Conservation (phyloP, 1,140 invertebrate genomes). For the Formica selysi region DNA sequence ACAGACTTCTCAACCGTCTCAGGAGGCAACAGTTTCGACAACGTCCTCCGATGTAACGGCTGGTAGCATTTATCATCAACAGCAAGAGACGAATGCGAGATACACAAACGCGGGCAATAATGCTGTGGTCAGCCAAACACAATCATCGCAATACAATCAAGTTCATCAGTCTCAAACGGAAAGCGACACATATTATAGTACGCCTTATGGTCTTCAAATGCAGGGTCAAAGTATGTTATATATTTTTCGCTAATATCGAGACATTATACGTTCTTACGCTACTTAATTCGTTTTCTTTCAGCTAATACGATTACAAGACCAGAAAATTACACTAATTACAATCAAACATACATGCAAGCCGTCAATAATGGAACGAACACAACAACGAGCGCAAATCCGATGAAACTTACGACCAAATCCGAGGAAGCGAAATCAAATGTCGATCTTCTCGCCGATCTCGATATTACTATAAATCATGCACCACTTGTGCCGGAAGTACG, state of each 20-base stretch:
- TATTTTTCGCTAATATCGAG: background rate
- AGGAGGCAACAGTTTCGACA: background rate
- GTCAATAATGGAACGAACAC: conserved; percentile 77
- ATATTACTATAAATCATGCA: conserved; percentile 91
- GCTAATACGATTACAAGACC: conserved; percentile 59
- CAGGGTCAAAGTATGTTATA: conserved; percentile 74
- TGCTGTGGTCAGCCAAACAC: conserved; percentile 79
- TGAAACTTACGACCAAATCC: conserved; percentile 64
- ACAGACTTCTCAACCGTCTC: conserved; percentile 43
- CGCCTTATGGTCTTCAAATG: conserved; percentile 86
- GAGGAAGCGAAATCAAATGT: conserved; percentile 88
- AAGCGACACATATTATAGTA: conserved; percentile 85
- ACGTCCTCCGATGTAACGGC: background rate
- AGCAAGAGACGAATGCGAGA: conserved; percentile 80
- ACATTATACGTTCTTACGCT: background rate
- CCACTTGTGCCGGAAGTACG: conserved; percentile 89
- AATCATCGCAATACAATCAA: conserved; percentile 81
- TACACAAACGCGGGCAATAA: conserved; percentile 87
- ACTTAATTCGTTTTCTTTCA: background rate
- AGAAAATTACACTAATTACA: conserved; percentile 69
- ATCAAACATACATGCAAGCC: conserved; percentile 81
- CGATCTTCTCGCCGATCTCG: conserved; percentile 92
- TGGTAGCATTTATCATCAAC: conserved; percentile 10
- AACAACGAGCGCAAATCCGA: conserved; percentile 75
- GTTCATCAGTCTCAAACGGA: conserved; percentile 65